These are phyloP conservation scores for Drosophila cognata DNA, from an alignment of 2,888 invertebrate genomes.

Conservation along the genomic window DNA sequence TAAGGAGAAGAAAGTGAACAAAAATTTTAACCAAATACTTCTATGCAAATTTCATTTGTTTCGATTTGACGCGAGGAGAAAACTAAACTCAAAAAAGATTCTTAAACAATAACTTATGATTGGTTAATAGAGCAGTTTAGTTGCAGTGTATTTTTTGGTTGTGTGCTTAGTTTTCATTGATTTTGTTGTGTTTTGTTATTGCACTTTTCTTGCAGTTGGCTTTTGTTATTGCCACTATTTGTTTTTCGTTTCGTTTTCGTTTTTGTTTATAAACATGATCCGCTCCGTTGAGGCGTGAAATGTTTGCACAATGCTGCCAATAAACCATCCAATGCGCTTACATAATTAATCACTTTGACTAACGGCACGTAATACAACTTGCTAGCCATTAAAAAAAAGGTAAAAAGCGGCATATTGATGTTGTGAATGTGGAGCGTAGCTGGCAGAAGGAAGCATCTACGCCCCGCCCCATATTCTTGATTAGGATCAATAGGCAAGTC, in stretches of 20 bases:
- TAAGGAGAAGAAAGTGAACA: background rate
- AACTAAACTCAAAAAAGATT: background rate
- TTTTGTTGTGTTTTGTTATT: conserved; percentile 29
- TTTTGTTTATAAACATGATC: conserved; percentile 52
- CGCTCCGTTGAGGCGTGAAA: conserved; percentile 76
- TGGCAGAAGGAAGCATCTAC: background rate
- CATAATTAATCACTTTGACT: conserved; percentile 45
- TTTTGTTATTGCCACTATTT: conserved; percentile 26
- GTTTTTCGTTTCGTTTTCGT: conserved; percentile 4
- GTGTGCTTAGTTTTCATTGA: background rate
- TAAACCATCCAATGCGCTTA: conserved; percentile 48
- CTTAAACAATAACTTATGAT: background rate
- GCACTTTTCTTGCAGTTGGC: conserved; percentile 14
- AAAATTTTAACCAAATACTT: too few species aligned
- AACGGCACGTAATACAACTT: conserved; percentile 29
- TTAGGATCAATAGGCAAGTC: background rate
- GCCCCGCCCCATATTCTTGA: fast-evolving
- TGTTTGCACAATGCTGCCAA: conserved; percentile 59
- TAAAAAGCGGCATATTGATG: background rate
- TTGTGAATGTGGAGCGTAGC: background rate
- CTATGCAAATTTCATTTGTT: too few species aligned
- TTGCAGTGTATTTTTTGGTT: background rate
- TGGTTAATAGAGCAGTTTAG: conserved; percentile 1
- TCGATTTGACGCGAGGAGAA: background rate
- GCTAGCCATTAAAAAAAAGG: background rate